Evolutionary conservation across 2,797 vertebrate genomes (phyloP), one percentile per base, ranked within the genome.

Genomic region (Sebastes matsubarae): DNA sequence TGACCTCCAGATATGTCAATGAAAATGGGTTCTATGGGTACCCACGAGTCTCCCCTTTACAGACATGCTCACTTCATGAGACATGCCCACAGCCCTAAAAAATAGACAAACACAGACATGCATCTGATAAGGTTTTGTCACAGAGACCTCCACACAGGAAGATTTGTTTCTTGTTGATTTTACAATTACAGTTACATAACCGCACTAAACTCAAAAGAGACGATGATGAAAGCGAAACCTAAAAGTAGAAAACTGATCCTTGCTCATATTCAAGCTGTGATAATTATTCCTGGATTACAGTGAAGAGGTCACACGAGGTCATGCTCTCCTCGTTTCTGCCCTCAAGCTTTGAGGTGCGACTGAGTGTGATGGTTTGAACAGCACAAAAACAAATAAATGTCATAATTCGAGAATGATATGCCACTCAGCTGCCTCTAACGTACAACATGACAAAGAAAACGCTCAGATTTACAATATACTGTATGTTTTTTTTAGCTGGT

Each of bases 401-500:
- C 12, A 22, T 8, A 18, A 25, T n/a, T 57, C 1, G 2, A 14
- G 57, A 60, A 13, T 50, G 9, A 58, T 6, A 2, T 66, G 52
- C 4, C 63, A 29, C n/a, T 57, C 4, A 24, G 12, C 29, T 38
- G 30, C 10, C 30, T 22, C 3, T 8, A 7, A 8, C 36, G 10
- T 36, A 9, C 4, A 25, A 54, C 25, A 46, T 27, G 16, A 29
- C 36, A 66, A 59, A 18, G 8, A 3, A 8, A 55, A 42, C 7
- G 6, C 2, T 22, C 30, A 55, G 2, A 67, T 72, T 1, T 30
- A 75, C 20, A 29, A 16, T 8, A 11, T 4, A 2, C 12, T 60
- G 14, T n/a, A 9, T 70, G 7, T 69, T 7, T 59, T 4, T 30
- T 64, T 71, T 27, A 97, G 96, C 95, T 87, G 96, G 96, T 86